phyloP scores from a whole-genome alignment of 2,113 vertebrate species.

The Vidua macroura region DNA sequence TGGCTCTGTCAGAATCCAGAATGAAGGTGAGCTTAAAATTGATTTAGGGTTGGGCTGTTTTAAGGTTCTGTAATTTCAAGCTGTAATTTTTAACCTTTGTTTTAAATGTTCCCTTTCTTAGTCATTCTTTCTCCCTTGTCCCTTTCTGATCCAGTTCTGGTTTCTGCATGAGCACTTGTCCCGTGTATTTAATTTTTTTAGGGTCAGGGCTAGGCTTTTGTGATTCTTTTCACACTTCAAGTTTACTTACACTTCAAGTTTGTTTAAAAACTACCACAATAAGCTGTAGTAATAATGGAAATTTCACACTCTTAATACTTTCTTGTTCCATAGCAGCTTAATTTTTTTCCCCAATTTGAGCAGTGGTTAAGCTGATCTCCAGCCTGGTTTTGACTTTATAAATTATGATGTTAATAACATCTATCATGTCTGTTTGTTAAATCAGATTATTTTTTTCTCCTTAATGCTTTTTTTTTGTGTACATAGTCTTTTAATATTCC shows the following conservation, averaged over 20 bases:
- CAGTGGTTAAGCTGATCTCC: not conserved
- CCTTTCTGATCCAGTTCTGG: not conserved
- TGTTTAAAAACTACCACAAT: not conserved
- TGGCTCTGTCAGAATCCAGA: conserved; percentile 11
- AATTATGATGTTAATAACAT: not conserved
- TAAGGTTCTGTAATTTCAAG: not conserved
- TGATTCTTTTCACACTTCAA: not conserved
- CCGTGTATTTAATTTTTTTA: not conserved
- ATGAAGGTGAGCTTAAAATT: conserved; percentile 77
- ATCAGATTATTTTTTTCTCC: not conserved
- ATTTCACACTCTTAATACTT: not conserved
- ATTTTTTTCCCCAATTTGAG: not conserved
- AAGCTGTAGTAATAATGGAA: not conserved
- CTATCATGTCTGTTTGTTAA: not conserved
- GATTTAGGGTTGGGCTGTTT: not conserved
- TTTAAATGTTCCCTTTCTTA: not conserved
- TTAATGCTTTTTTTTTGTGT: not conserved
- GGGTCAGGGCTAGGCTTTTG: not conserved
- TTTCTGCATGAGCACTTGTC: fast-evolving
- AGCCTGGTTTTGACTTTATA: not conserved
- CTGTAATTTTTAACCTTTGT: not conserved
- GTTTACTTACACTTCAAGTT: not conserved
- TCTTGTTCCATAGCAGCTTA: not conserved
- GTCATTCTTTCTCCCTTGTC: not conserved
- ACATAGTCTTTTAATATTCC: not conserved